Evolutionary conservation across 2,888 invertebrate genomes (phyloP).

Genomic region (Escarpia spicata): DNA sequence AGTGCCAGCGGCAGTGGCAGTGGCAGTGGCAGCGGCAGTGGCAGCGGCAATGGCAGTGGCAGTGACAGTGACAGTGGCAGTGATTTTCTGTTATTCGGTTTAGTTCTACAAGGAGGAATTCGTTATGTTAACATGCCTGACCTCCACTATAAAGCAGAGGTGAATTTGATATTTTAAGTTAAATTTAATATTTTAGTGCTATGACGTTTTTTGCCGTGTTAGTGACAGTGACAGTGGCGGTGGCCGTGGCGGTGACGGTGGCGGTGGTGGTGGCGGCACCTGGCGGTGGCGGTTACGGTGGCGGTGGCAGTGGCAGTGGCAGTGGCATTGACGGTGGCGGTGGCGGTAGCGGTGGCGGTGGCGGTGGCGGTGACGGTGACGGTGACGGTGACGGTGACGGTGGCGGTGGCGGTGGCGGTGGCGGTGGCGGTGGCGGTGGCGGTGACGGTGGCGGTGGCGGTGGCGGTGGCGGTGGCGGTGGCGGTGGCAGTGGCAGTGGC

Average conservation of each 20-base stretch:
- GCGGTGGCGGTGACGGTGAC: too few species aligned
- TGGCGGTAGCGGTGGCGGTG: too few species aligned
- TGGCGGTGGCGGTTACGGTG: too few species aligned
- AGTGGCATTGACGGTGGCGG: too few species aligned
- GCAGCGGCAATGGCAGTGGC: conserved; percentile 29
- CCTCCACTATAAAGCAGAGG: too few species aligned
- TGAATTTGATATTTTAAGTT: too few species aligned
- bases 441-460: not conserved
- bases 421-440: not conserved
- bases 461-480: conserved; percentile 28
- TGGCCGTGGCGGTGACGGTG: too few species aligned
- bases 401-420: conserved; percentile 20
- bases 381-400: not conserved
- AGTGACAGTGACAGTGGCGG: not conserved
- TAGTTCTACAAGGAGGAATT: not conserved
- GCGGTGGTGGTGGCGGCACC: too few species aligned
- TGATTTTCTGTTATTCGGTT: not conserved
- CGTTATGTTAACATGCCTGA: too few species aligned
- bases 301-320: too few species aligned
- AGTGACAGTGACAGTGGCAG: conserved; percentile 18
- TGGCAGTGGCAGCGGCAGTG: conserved; percentile 29
- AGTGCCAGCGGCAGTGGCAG: conserved; percentile 33
- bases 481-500: conserved; percentile 29
- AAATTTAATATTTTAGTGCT: too few species aligned
- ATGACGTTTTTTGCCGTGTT: not conserved